Evolutionary conservation across 2,888 invertebrate species (phyloP).

Genomic region (Phorcus lineatus): DNA sequence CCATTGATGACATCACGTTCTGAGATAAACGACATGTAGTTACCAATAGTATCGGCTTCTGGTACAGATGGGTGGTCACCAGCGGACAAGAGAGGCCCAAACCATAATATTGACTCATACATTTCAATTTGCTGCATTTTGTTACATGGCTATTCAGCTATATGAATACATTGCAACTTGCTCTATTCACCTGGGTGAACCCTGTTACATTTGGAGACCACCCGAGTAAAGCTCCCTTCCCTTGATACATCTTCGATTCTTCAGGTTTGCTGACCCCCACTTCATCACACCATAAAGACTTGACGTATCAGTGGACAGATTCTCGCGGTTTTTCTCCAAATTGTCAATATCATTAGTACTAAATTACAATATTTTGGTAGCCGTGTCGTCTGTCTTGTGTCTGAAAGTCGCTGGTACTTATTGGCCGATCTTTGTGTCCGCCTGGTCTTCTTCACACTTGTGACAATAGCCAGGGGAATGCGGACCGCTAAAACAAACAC

Average conservation of each 20-base stretch:
- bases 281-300: neutral
- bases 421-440: conserved; percentile 12
- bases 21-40: neutral
- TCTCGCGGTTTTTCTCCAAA: conserved; percentile 27
- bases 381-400: conserved; percentile 15
- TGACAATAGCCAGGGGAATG: neutral
- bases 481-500: conserved; percentile 9
- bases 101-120: conserved; percentile 5
- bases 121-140: neutral
- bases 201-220: neutral
- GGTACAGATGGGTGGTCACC: neutral
- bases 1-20: conserved; percentile 6
- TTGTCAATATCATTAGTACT: conserved; percentile 31
- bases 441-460: neutral
- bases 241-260: too few species aligned
- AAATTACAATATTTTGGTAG: conserved; percentile 32
- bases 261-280: neutral
- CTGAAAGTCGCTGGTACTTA: conserved; percentile 31
- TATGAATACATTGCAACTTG: too few species aligned
- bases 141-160: too few species aligned
- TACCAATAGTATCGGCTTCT: neutral
- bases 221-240: neutral
- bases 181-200: neutral
- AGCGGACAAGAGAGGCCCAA: neutral
- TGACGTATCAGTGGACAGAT: neutral